These are phyloP conservation scores for Bombyx huttoni DNA, from an alignment of 2,888 invertebrate species.

Conservation along the genomic window DNA sequence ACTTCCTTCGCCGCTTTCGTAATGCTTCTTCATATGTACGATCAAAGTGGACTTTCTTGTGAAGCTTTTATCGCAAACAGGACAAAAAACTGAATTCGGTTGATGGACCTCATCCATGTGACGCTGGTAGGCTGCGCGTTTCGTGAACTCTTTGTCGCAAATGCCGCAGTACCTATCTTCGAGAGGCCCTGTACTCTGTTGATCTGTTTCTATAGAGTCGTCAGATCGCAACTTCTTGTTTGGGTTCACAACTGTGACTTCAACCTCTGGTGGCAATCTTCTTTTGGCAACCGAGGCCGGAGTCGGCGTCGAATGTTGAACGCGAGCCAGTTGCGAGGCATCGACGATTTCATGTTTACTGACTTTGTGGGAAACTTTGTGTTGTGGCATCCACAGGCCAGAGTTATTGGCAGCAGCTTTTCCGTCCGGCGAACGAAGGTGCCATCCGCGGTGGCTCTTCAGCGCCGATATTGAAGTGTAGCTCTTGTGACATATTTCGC, in stretches of 20 bases:
- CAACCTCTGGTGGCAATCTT: constrained; percentile 62
- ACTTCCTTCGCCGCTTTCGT: constrained; percentile 52
- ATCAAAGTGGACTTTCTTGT: constrained; percentile 75
- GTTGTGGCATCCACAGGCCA: constrained; percentile 69
- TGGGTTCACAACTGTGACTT: constrained; percentile 65
- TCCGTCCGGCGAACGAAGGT: constrained; percentile 72
- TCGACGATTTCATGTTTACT: constrained; percentile 65
- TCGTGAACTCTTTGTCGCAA: constrained; percentile 75
- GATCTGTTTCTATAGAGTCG: constrained; percentile 54
- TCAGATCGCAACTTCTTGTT: constrained; percentile 62
- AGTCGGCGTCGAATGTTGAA: constrained; percentile 28
- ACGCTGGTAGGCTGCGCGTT: constrained; percentile 71
- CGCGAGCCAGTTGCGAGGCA: constrained; percentile 34
- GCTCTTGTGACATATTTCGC: constrained; percentile 76
- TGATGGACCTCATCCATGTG: constrained; percentile 74
- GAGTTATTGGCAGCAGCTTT: constrained; percentile 67
- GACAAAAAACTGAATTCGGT: constrained; percentile 71
- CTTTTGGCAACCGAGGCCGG: constrained; percentile 40
- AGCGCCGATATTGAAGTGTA: constrained; percentile 77
- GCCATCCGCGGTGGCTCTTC: constrained; percentile 78
- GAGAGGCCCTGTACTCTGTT: constrained; percentile 45
- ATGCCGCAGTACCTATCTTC: constrained; percentile 72
- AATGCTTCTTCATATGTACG: constrained; percentile 75
- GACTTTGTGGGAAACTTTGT: constrained; percentile 64
- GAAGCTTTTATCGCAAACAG: constrained; percentile 75